phyloP scores from a whole-genome alignment of 2,113 vertebrate species.

The Thalassarche chlororhynchos region DNA sequence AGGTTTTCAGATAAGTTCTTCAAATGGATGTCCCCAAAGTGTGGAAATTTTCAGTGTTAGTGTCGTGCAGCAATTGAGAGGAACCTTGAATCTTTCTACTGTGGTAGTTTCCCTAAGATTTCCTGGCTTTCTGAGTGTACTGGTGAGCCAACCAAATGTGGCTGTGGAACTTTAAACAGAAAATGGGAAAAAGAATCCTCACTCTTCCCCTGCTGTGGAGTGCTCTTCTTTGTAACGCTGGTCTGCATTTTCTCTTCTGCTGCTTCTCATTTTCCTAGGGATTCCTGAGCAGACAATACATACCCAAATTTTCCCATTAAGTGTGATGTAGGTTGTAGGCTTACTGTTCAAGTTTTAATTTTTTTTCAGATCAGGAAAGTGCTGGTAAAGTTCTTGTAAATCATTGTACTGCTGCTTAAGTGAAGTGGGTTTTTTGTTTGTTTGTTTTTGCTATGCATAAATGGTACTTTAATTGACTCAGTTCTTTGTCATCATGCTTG shows the following conservation, averaged over 20 bases:
- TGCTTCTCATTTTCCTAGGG: background rate
- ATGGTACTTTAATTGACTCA: background rate
- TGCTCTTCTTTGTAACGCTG: background rate
- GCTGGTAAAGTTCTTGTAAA: background rate
- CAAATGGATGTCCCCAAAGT: background rate
- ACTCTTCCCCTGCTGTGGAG: background rate
- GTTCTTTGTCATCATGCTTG: background rate
- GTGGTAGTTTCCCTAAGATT: background rate
- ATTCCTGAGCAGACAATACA: background rate
- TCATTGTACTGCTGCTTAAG: background rate
- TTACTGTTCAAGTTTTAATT: background rate
- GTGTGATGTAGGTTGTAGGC: background rate
- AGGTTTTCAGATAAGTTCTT: background rate
- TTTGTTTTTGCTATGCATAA: background rate
- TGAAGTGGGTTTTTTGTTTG: background rate
- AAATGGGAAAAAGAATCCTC: background rate
- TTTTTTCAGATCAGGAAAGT: background rate
- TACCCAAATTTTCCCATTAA: background rate
- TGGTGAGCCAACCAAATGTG: background rate
- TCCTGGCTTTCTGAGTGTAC: background rate
- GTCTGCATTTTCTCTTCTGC: background rate
- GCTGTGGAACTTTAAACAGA: background rate
- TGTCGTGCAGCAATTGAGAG: background rate
- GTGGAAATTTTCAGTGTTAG: background rate
- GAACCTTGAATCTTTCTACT: background rate